Conservation (phyloP, 2,797 vertebrate species). For the Simalia tracyae region DNA sequence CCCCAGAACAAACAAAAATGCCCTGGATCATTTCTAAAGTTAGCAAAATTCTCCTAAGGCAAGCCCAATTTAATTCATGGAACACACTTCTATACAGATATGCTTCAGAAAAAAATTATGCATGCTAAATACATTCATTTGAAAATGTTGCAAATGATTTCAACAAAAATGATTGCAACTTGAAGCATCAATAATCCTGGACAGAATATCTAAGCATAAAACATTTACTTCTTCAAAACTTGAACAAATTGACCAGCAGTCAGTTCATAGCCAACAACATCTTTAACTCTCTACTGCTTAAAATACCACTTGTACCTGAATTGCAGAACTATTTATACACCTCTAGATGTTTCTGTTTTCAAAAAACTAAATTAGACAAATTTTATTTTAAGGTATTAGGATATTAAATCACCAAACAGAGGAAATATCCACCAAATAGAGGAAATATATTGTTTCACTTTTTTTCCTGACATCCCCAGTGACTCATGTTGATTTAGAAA, state of each 20-base stretch:
- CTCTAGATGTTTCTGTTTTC: not conserved
- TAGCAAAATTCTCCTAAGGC: not conserved
- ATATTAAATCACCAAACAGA: not conserved
- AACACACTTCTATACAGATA: not conserved
- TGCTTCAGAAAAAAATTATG: not conserved
- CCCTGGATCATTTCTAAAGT: not conserved
- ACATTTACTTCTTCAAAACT: not conserved
- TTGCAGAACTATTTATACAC: not conserved
- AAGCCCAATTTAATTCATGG: not conserved
- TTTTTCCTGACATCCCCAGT: not conserved
- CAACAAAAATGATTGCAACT: not conserved
- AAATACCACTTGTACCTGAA: not conserved
- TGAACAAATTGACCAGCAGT: not conserved
- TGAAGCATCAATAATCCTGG: not conserved
- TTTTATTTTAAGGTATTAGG: not conserved
- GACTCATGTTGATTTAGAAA: not conserved
- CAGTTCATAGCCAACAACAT: not conserved
- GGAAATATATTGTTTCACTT: not conserved
- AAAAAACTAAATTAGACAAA: not conserved
- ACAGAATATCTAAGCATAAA: not conserved
- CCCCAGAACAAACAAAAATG: not conserved
- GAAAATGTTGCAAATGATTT: not conserved
- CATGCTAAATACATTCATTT: not conserved
- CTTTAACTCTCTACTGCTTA: not conserved
- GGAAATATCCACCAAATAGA: not conserved